Evolutionary conservation across 2,797 vertebrate genomes (phyloP).

Genomic region (Lateolabrax maculatus): DNA sequence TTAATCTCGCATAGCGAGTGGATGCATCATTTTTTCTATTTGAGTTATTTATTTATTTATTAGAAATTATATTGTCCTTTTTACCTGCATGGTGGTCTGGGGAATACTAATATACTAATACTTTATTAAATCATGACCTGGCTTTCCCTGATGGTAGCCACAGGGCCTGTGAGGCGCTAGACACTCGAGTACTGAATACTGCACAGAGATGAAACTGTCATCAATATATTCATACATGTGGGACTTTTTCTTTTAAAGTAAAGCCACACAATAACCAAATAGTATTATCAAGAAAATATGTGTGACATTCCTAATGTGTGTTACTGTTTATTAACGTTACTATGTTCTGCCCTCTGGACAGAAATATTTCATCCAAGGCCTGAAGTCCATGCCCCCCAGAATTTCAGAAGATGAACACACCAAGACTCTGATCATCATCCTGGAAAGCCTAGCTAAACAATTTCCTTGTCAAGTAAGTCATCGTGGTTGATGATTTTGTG

Average conservation of each 20-base stretch:
- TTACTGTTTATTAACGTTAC: not conserved
- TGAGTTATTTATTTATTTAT: no score
- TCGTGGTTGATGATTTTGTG: not conserved
- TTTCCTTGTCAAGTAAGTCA: not conserved
- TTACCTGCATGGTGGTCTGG: not conserved
- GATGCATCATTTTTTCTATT: not conserved
- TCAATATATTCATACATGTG: no score
- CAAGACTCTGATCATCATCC: fast-evolving
- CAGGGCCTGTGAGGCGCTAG: no score
- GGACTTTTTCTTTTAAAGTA: not conserved
- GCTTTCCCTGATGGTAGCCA: no score
- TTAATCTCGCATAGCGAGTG: not conserved
- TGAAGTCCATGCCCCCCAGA: fast-evolving
- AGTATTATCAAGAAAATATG: not conserved
- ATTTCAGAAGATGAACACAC: fast-evolving
- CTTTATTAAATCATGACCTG: no score
- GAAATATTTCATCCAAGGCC: not conserved
- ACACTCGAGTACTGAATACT: no score
- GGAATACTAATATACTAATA: no score
- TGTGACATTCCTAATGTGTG: not conserved
- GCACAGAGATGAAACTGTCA: no score
- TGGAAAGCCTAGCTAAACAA: fast-evolving
- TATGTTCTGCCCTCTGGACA: conserved; percentile 18
- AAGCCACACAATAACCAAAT: not conserved
- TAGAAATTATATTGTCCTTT: not conserved